These are phyloP conservation scores for Heteropelma amictum DNA, from an alignment of 2,888 invertebrate genomes.

Conservation along the genomic window DNA sequence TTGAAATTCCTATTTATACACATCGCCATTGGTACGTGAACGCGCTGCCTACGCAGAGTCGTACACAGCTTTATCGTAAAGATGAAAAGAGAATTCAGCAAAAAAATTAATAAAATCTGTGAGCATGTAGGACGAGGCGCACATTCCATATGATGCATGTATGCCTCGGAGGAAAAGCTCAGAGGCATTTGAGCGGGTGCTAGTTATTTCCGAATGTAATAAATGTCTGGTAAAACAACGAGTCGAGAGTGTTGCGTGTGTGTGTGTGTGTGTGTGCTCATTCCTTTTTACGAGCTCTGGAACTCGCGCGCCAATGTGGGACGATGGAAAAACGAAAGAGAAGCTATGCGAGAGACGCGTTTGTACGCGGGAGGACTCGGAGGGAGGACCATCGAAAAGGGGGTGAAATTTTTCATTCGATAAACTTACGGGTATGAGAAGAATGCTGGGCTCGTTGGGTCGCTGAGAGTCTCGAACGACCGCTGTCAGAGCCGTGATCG, in stretches of 20 bases:
- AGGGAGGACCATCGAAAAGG: too few species aligned
- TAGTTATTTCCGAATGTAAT: conserved; percentile 22
- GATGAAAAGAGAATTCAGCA: conserved; percentile 20
- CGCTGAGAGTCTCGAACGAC: conserved; percentile 82
- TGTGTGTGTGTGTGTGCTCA: neutral
- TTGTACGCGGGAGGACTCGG: neutral
- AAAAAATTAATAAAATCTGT: conserved; percentile 41
- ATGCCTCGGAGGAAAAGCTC: conserved; percentile 32
- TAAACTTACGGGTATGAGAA: conserved; percentile 69
- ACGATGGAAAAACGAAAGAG: conserved; percentile 7
- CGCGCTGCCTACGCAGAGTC: too few species aligned
- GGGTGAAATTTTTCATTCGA: neutral
- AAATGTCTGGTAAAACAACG: conserved; percentile 38
- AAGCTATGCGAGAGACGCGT: neutral
- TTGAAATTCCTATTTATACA: neutral
- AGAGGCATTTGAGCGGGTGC: conserved; percentile 39
- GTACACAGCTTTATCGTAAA: neutral
- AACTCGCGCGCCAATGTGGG: conserved; percentile 20
- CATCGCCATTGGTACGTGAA: neutral
- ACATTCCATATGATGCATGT: conserved; percentile 33
- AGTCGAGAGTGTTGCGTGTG: conserved; percentile 11
- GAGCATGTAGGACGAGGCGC: conserved; percentile 48
- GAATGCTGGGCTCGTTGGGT: conserved; percentile 67
- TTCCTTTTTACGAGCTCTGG: conserved; percentile 27
- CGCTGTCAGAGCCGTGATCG: conserved; percentile 77